Evolutionary conservation across 1,140 invertebrate species (phyloP).

Genomic region (Calosoma granatense): DNA sequence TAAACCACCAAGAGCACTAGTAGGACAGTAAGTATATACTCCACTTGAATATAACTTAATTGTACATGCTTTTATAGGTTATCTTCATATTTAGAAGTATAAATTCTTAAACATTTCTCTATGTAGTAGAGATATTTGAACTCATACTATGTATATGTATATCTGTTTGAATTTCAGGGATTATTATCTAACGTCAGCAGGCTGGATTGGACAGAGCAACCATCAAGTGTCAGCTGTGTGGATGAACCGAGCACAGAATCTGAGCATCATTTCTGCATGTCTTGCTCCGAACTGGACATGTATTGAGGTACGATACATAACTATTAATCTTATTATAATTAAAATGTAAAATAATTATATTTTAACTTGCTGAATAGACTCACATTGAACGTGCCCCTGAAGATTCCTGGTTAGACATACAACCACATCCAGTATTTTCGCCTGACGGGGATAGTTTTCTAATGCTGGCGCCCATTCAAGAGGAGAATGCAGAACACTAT

Average conservation of each 20-base stretch:
- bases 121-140: too few relatives aligned
- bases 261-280: conserved; percentile 71
- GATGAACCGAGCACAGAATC: conserved; percentile 86
- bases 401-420: conserved; percentile 74
- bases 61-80: too few relatives aligned
- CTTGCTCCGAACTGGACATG: conserved; percentile 69
- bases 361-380: conserved; percentile 39
- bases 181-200: conserved; percentile 82
- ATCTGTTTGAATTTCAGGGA: conserved; percentile 52
- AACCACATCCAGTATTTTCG: conserved; percentile 73
- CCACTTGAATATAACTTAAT: conserved; percentile 12
- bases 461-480: conserved; percentile 68
- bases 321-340: too few relatives aligned
- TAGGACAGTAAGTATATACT: conserved; percentile 53
- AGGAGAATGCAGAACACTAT: conserved; percentile 69
- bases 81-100: too few relatives aligned
- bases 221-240: conserved; percentile 71
- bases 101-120: too few relatives aligned
- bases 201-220: conserved; percentile 70
- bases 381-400: conserved; percentile 70
- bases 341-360: too few relatives aligned
- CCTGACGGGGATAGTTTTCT: conserved; percentile 76
- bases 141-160: too few relatives aligned
- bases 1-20: conserved; percentile 54
- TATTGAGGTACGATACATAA: conserved; percentile 50